Base-by-base conservation (phyloP, 2,113 vertebrate genomes). In the Toxotes chatareus region DNA sequence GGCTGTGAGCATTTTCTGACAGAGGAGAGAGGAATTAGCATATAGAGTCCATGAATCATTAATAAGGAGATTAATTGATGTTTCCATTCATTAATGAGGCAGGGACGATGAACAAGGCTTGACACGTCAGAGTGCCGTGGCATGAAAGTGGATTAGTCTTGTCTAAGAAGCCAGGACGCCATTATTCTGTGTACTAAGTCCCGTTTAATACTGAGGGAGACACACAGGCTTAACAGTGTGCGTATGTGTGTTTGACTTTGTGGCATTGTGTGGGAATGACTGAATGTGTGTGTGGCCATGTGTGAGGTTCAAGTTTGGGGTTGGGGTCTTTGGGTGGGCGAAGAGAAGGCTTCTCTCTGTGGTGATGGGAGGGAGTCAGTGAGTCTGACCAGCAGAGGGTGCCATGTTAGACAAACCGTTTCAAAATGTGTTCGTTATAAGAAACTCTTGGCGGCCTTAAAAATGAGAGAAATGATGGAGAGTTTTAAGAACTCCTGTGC, bases 121-220 rank as follows among this genome's bases (percentile, higher is more conserved):
- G 73, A 89, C 86, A 89, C 90, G 73, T 91, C 88, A 88, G 88
- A 87, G 88, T 83, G 86, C 83, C 40, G 38, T 75, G 82, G 88
- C 89, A 83, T 95, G 93, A 95, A 94, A 94, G 91, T 92, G 92
- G 93, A 94, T 95, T 94, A 94, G 91, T 80, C 73, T 89, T 89
- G 93, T 94, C 75, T 92, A 80, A 93, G 93, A 83, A 88, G 82
- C 84, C 86, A 79, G 88, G 90, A 91, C 67, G 84, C 80, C 76
- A 82, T 90, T 91, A 91, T 91, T 89, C 74, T 75, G 77, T 73
- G 76, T 77, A 81, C 84, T 88, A 90, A 89, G 83, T 86, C 86
- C 76, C 23, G 38, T 88, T 86, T 84, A 92, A 89, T 84, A 68
- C 81, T 60, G 71, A 53, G 59, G 76, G 69, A 79, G 71, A 88